Evolutionary conservation across 1,140 invertebrate species (phyloP), one percentile per base, ranked within the genome.

Genomic region (Bombus impatiens): DNA sequence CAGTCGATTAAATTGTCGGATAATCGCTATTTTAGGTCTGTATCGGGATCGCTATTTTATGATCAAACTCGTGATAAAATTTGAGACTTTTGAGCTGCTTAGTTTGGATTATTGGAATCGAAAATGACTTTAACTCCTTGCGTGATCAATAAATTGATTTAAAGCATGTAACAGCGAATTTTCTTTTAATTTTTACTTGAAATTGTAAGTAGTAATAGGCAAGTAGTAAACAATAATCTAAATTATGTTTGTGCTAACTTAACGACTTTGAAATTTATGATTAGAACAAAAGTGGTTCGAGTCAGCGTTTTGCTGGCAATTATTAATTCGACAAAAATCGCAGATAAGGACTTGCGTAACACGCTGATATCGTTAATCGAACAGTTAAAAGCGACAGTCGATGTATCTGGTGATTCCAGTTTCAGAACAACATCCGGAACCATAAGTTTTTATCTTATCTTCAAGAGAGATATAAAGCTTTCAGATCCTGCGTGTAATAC

Each of bases 391-490:
- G 44, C 42, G 57, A 35, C 15, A 42, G 67, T 70, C 40, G 57
- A 32, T 42, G 44, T 37, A 77, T 62, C 68, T 37, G n/a, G 32
- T n/a, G 82, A 78, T 76, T 76, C 25, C 71, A 65, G 57, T 71
- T 67, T 40, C 68, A 67, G 40, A 80, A 76, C 65, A 40, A 84
- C 67, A 75, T 89, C 74, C 59, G 72, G 71, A 35, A 35, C 4
- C 59, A n/a, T 62, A 40, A 74, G 70, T 53, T 42, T 85, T 81
- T 79, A 81, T 85, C 84, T 72, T 74, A 81, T 85, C 84, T 37
- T 18, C 22, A 13, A 9, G n/a, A 22, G 35, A 78, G 42, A 70
- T n/a, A 65, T 28, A 62, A 8, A 47, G 12, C 42, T 76, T 67
- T 42, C 22, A 44, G 40, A 67, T 44, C 47, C 35, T 42, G 28